Base-by-base conservation (phyloP, 2,797 vertebrate species). In the Darevskia mixta region DNA sequence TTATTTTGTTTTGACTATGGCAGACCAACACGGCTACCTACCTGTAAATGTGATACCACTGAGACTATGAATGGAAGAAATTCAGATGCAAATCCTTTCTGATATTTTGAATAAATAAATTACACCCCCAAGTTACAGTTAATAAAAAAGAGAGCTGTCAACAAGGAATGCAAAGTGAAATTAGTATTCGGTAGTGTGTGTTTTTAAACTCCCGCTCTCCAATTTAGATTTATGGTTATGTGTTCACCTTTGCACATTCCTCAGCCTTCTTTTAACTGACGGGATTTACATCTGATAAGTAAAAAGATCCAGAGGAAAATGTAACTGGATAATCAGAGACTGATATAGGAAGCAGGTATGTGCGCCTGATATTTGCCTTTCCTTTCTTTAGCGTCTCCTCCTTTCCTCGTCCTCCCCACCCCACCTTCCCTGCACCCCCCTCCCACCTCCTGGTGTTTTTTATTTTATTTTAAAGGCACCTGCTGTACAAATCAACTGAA, bases 401-500 rank as follows among this genome's bases (percentile, higher is more conserved):
- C 90, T 85, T 55, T 18, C 18, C 41, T 18, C 8, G 2, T 2
- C 15, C 29, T 2, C 23, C 29, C 38, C n/a, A 55, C 49, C 49
- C 49, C 13, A 55, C 49, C 49, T 55, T 55, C 13, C 49, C 49
- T 55, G 49, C 13, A 55, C 32, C 45, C 4, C 13, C n/a, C 69
- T 5, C 38, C 43, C n/a, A 35, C 10, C 79, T 92, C 91, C 92
- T 88, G 79, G 82, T 75, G 64, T 93, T 66, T 27, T 5, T 43
- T 23, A 5, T 43, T 29, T 32, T 94, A 94, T 88, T 2, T 20
- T 66, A 73, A 64, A 90, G 85, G 85, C 90, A 94, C 91, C 92
- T 95, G 89, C 83, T 94, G 15, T 2, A 83, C 29, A 86, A 91
- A 94, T 93, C 90, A 93, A 92, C 58, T 91, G 83, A 91, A 94